Evolutionary conservation across 2,797 vertebrate genomes (phyloP), one percentile per base, ranked within the genome.

Genomic region (Falco berigora): DNA sequence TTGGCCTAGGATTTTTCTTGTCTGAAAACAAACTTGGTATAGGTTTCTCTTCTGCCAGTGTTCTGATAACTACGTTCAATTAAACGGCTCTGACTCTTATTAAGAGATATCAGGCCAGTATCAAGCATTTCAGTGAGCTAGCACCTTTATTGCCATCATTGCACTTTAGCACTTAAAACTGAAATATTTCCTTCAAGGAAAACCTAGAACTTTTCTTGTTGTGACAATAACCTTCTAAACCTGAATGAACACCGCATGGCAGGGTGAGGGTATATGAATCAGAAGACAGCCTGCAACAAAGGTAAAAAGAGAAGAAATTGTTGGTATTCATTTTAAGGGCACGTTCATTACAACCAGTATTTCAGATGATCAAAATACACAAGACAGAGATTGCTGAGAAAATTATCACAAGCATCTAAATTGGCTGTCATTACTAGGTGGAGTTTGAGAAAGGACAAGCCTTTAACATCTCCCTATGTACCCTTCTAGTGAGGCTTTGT

Each of bases 311-410:
- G 30, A 52, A 87, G 56, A 73, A 90, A 84, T 12, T 67, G 73
- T 46, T 81, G 69, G 66, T 73, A 73, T 88, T 95, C 76, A 18
- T 88, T 86, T 84, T 42, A 92, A 95, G 52, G 21, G 50, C 88
- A 91, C 76, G 20, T 38, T 86, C 69, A 90, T 71, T 56, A 81
- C 78, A 63, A 47, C n/a, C 47, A 84, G 12, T 94, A 83, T 75
- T 92, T 92, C 90, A 78, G 59, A 92, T 63, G 94, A 95, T 96
- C 96, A 94, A 96, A 96, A 94, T 67, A 96, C 79, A 76, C 76
- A 92, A 82, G 80, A 78, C 40, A 9, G 81, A 79, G 63, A 90
- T 30, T 34, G 85, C 86, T 66, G 80, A 81, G 83, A 66, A 93
- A 96, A 95, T 82, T 46, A 96, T 90, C 90, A 73, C 42, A 66